Evolutionary conservation across 2,797 vertebrate species (phyloP), one percentile per base, ranked within the genome.

Genomic region (Microctenopoma stevenorrisi): DNA sequence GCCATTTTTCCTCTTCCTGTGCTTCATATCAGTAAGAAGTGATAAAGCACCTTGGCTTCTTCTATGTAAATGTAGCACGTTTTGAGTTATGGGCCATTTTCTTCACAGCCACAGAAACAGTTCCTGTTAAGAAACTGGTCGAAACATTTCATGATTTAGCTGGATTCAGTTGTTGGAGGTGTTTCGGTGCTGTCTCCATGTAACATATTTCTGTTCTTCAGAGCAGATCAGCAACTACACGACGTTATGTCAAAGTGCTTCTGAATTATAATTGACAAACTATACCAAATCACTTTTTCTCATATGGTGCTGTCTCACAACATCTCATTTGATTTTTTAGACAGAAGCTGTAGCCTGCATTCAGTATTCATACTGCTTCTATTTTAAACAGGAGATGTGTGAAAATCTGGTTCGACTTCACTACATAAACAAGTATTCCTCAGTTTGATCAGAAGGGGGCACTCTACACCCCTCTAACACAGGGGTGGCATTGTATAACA

Each of bases 1-100:
- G n/a, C 33, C 53, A 22, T 13, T 74, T 73, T 61, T 51, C 58
- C 73, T 68, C 55, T 87, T 85, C 81, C 85, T 84, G 79, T 63
- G 49, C 44, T 80, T 74, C 73, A 75, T 71, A 72, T 81, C 65
- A 70, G 70, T 44, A 22, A 46, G 9, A 26, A 50, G 43, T 42
- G 37, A n/a, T 66, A 46, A 66, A 53, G 52, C 15, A 64, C 33
- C 64, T 80, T 16, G 7, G 49, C 44, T 37, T 64, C 50, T 49
- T 18, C 52, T 25, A n/a, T 46, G 70, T 86, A 83, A 82, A 89
- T 56, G 74, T 73, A 84, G 74, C 61, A 42, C 43, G 22, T 64
- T 66, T 64, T 47, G 30, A 72, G 46, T 61, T 65, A 70, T 53
- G 10, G 44, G 33, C 49, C 64, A 59, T 49, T 58, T 79, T n/a